Evolutionary conservation across 1,140 invertebrate species (phyloP), one percentile per base, ranked within the genome.

Genomic region (Drosophila insularis): DNA sequence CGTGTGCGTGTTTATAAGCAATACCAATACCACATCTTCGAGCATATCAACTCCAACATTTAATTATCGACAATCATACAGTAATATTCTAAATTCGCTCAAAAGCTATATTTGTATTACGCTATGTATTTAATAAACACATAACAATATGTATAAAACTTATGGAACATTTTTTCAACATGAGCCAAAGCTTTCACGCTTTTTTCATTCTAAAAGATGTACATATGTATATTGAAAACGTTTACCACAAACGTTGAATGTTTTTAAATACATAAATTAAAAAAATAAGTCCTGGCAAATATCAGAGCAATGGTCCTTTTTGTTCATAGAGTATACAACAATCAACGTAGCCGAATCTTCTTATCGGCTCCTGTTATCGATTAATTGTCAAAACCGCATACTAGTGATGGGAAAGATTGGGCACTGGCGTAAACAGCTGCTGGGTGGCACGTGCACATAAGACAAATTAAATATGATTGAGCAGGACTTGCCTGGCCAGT

Each of bases 381-480:
- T 4, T 53, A 14, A 13, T 27, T 8, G 39, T 60, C 40, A 35
- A 65, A 19, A 10, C 8, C 17, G 27, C 3, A n/a, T 50, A 17
- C 31, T 68, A 84, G 80, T 73, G 1, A 8, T 5, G 0, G 4
- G 0, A 13, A 17, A 50, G 43, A 50, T 7, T 31, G 58, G 55
- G 35, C 39, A 58, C 39, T n/a, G 62, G 23, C 43, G 58, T 64
- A 78, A 84, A 80, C 80, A 84, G 80, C 82, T 89, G 80, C 43
- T 17, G 56, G 23, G 23, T 14, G 1, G 11, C 32, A 7, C 4
- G 82, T 87, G 71, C 40, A 7, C 7, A 1, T 5, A 59, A 71
- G 79, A 63, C 58, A 37, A 68, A 74, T 11, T 35, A 21, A 3
- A 19, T 21, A 50, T 50, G 43, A 50, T 80, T 7, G 84, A 74